Evolutionary conservation across 1,140 invertebrate species (phyloP).

Genomic region (Pissodes strobi): DNA sequence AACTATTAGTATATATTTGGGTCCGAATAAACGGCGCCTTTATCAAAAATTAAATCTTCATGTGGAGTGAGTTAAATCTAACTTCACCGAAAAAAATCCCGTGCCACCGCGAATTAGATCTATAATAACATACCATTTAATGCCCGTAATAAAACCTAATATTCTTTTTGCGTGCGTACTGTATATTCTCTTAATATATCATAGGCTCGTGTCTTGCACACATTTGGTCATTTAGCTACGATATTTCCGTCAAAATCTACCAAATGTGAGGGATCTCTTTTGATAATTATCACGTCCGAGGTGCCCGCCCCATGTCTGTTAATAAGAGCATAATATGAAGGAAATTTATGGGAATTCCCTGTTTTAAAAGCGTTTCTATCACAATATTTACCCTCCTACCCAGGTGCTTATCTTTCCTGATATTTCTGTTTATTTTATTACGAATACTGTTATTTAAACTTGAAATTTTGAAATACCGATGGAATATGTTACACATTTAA

Average conservation of each 20-base stretch:
- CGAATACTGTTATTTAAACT: too few species aligned
- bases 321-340: not conserved
- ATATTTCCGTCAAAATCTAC: slow-evolving; percentile 1
- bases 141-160: not conserved
- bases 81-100: too few species aligned
- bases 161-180: not conserved
- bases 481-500: too few species aligned
- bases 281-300: slow-evolving; percentile 1
- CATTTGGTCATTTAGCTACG: slow-evolving; percentile 3
- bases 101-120: not conserved
- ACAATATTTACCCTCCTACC: too few species aligned
- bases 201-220: slow-evolving; percentile 5
- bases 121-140: not conserved
- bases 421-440: too few species aligned
- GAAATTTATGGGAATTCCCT: not conserved
- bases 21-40: too few species aligned
- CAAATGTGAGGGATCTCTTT: slow-evolving; percentile 1
- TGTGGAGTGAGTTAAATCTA: too few species aligned
- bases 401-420: too few species aligned
- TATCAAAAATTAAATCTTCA: too few species aligned
- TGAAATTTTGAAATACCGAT: too few species aligned
- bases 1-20: too few species aligned
- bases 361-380: not conserved
- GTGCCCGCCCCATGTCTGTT: not conserved
- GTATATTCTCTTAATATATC: not conserved